Conservation (phyloP, 2,888 invertebrate genomes). For the Xestia xanthographa region DNA sequence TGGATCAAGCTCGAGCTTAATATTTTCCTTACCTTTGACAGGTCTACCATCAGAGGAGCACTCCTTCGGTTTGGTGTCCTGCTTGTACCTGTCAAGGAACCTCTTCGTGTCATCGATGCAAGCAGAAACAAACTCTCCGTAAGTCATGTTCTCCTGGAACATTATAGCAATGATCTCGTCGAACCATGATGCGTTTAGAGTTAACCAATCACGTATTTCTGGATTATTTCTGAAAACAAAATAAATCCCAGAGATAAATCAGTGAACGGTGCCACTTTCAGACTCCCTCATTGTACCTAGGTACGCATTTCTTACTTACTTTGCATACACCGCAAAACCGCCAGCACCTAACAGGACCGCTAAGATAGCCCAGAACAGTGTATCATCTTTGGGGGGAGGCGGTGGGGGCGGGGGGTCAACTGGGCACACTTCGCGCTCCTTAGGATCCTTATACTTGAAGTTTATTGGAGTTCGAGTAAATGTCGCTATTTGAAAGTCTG, state of each 20-base stretch:
- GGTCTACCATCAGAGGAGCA: constrained; percentile 72
- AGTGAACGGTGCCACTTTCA: neutral
- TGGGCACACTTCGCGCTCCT: constrained; percentile 76
- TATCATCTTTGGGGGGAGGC: constrained; percentile 79
- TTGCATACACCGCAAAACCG: constrained; percentile 79
- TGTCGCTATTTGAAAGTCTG: constrained; percentile 66
- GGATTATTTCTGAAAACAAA: constrained; percentile 82
- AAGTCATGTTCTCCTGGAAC: constrained; percentile 91
- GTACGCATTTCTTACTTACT: constrained; percentile 71
- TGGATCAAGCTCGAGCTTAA: neutral
- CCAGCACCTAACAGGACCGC: constrained; percentile 73
- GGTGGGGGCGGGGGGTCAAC: constrained; percentile 74
- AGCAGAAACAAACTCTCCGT: constrained; percentile 68
- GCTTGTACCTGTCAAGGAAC: constrained; percentile 37
- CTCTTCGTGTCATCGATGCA: constrained; percentile 65
- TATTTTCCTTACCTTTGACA: constrained; percentile 36
- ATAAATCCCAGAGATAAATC: neutral
- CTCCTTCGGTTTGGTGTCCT: constrained; percentile 66
- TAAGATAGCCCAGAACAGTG: constrained; percentile 78
- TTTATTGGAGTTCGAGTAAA: constrained; percentile 59
- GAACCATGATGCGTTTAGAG: constrained; percentile 92
- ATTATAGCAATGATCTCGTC: constrained; percentile 91
- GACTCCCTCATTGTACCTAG: neutral
- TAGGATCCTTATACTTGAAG: constrained; percentile 67
- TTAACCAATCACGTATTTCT: constrained; percentile 92